These are phyloP conservation scores for Acrocephalus kingi DNA, from an alignment of 2,113 vertebrate genomes.

Conservation along the genomic window DNA sequence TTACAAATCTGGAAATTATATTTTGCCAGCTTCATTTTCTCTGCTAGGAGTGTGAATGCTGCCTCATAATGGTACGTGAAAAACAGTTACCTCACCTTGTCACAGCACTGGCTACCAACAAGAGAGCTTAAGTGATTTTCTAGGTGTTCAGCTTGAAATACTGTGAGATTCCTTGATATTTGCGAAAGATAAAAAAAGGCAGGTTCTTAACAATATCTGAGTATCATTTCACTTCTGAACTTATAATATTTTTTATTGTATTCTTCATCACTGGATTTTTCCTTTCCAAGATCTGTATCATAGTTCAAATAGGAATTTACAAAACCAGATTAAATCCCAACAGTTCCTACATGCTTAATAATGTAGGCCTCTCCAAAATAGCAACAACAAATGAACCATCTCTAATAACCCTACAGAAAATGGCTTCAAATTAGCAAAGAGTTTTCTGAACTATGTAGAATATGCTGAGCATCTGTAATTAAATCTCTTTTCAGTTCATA, in stretches of 20 bases:
- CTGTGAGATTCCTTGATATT: background rate
- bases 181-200: background rate
- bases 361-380: background rate
- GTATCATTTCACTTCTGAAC: background rate
- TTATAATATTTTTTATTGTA: background rate
- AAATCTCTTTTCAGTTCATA: background rate
- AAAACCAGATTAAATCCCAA: background rate
- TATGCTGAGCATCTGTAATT: background rate
- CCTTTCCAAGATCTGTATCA: background rate
- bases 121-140: background rate
- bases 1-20: background rate
- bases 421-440: background rate
- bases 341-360: background rate
- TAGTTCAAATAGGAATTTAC: background rate
- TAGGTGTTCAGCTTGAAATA: background rate
- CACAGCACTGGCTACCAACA: background rate
- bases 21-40: background rate
- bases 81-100: background rate
- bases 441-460: background rate
- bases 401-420: background rate
- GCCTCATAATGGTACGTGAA: background rate
- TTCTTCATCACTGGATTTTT: background rate
- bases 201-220: accelerated
- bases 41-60: background rate
- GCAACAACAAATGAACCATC: background rate